phyloP scores from a whole-genome alignment of 2,113 vertebrate species.

The Callocephalon fimbriatum region DNA sequence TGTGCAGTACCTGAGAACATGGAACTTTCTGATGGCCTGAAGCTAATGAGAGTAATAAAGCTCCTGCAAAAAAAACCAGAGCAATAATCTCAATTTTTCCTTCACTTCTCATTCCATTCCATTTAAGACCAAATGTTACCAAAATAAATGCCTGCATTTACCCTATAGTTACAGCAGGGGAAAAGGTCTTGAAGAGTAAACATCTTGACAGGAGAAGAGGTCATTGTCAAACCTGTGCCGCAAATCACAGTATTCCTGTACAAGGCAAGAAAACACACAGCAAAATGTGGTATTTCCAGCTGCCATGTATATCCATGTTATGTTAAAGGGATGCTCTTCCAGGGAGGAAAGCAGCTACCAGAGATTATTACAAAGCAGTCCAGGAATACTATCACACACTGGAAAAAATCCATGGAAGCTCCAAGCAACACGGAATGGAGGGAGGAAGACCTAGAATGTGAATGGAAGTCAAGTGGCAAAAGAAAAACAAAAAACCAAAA shows the following conservation, averaged over 20 bases:
- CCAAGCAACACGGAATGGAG: background rate
- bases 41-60: slow-evolving; percentile 40
- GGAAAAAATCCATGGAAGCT: background rate
- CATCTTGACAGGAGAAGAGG: background rate
- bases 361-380: background rate
- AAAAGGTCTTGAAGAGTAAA: background rate
- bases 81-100: background rate
- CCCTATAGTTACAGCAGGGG: background rate
- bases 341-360: background rate
- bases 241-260: background rate
- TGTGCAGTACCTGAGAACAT: background rate
- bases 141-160: background rate
- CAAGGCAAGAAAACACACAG: background rate
- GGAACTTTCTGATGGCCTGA: background rate
- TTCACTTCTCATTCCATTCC: background rate
- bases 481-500: background rate
- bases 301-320: background rate
- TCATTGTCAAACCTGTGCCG: background rate
- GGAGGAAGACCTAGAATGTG: too few relatives aligned
- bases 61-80: background rate
- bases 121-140: background rate
- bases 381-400: background rate
- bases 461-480: background rate
- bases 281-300: background rate
- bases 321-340: background rate